A percentile compares a stretch with the other conserved stretches of the same genome.
These are phyloP conservation scores for Pitangus sulphuratus DNA, from an alignment of 2,797 vertebrate species.

Conservation along the genomic window DNA sequence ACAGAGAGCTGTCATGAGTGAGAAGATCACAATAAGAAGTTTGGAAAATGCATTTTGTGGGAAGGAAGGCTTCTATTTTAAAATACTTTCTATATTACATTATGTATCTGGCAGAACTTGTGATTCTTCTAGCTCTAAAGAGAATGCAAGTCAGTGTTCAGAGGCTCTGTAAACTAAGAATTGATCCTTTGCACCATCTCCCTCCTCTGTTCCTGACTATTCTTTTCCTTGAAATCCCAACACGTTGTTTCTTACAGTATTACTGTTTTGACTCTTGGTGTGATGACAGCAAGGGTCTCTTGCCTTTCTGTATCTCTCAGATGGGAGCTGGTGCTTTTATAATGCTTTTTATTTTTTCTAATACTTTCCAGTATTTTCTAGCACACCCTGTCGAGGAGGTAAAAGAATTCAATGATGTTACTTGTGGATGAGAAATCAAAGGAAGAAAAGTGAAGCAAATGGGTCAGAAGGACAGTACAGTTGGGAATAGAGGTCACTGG, in stretches of 20 bases:
- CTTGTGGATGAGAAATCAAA: not conserved
- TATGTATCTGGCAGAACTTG: conserved; percentile 12
- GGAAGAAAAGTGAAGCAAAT: not conserved
- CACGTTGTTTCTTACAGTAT: not conserved
- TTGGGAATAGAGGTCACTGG: not conserved
- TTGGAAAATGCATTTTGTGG: conserved; percentile 49
- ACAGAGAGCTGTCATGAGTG: not conserved
- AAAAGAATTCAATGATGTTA: not conserved
- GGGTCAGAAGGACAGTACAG: not conserved
- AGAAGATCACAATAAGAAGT: not conserved
- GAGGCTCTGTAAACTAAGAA: not conserved
- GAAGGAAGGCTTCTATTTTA: conserved; percentile 23
- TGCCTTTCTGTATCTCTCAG: not conserved
- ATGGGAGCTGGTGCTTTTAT: not conserved
- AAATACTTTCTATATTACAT: conserved; percentile 24
- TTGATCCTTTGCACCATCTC: not conserved
- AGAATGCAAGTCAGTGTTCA: not conserved
- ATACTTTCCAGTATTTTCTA: not conserved
- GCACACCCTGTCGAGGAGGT: not conserved
- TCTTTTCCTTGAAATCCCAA: not conserved
- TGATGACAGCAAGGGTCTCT: not conserved
- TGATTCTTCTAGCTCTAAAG: conserved; percentile 1
- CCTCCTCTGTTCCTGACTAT: not conserved
- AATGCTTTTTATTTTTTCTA: not conserved
- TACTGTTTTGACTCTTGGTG: not conserved